A percentile compares a stretch with the other conserved stretches of the same genome.
These are phyloP conservation scores for Osmoderma eremita DNA, from an alignment of 2,888 invertebrate genomes.

Conservation along the genomic window DNA sequence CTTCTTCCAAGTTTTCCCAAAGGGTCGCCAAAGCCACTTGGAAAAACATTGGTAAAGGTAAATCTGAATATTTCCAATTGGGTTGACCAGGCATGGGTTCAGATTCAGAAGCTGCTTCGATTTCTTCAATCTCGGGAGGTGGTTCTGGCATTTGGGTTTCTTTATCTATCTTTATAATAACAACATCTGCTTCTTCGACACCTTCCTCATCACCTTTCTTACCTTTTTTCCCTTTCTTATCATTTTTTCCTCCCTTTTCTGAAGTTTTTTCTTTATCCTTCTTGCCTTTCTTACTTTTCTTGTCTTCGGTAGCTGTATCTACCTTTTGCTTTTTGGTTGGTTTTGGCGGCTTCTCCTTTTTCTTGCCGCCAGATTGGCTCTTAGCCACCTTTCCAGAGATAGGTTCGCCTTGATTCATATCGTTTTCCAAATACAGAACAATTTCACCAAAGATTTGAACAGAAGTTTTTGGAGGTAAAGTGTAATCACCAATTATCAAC, in stretches of 20 bases:
- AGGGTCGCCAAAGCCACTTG: slow-evolving; percentile 58
- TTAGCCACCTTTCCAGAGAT: slow-evolving; percentile 40
- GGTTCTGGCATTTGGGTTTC: slow-evolving; percentile 56
- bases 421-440: slow-evolving; percentile 50
- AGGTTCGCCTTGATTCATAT: slow-evolving; percentile 31
- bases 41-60: slow-evolving; percentile 55
- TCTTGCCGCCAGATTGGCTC: slow-evolving; percentile 45
- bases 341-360: slow-evolving; percentile 42
- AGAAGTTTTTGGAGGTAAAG: slow-evolving; percentile 59
- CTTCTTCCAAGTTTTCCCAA: slow-evolving; percentile 64
- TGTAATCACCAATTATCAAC: slow-evolving; percentile 61
- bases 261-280: slow-evolving; percentile 35
- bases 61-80: slow-evolving; percentile 60
- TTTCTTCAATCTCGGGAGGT: slow-evolving; percentile 47
- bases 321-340: slow-evolving; percentile 40
- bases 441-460: slow-evolving; percentile 62
- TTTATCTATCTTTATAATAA: slow-evolving; percentile 55
- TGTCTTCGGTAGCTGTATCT: slow-evolving; percentile 45
- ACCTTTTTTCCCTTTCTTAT: slow-evolving; percentile 41
- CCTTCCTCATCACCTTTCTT: slow-evolving; percentile 47
- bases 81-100: slow-evolving; percentile 56
- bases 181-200: slow-evolving; percentile 40
- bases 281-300: slow-evolving; percentile 43
- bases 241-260: slow-evolving; percentile 40
- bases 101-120: slow-evolving; percentile 34